These are phyloP conservation scores for Baronia brevicornis DNA, from an alignment of 2,888 invertebrate species.

Conservation along the genomic window DNA sequence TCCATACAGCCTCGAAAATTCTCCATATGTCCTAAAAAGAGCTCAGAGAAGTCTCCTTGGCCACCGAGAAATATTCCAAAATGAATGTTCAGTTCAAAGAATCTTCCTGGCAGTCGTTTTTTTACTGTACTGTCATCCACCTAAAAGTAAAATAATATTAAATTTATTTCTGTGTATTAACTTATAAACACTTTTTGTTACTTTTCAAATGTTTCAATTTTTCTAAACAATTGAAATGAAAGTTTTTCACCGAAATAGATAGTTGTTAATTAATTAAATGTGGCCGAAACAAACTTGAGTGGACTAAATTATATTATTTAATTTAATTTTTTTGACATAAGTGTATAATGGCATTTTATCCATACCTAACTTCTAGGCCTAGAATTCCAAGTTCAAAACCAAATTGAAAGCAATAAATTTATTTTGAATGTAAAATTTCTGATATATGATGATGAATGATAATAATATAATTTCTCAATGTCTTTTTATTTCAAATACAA, in stretches of 20 bases:
- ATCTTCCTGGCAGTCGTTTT: slow-evolving; percentile 82
- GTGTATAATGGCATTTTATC: too few relatives aligned
- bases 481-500: too few relatives aligned
- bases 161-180: neutral
- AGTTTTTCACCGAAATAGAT: neutral
- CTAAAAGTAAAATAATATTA: slow-evolving; percentile 33
- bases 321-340: too few relatives aligned
- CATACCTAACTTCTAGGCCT: too few relatives aligned
- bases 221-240: neutral
- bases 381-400: too few relatives aligned
- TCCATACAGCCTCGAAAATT: slow-evolving; percentile 95
- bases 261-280: neutral
- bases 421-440: too few relatives aligned
- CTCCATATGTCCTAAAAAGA: slow-evolving; percentile 90
- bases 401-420: too few relatives aligned
- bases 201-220: too few relatives aligned
- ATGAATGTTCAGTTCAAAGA: slow-evolving; percentile 94
- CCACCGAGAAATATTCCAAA: slow-evolving; percentile 96
- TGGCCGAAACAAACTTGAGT: too few relatives aligned
- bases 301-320: too few relatives aligned
- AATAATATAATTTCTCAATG: too few relatives aligned
- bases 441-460: too few relatives aligned
- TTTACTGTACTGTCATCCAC: slow-evolving; percentile 62
- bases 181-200: neutral
- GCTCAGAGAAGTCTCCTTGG: slow-evolving; percentile 89